Percentiles rank a stretch among this genome's conserved stretches.
Evolutionary conservation across 2,113 vertebrate species (phyloP).

Genomic region (Ardeotis arabs): DNA sequence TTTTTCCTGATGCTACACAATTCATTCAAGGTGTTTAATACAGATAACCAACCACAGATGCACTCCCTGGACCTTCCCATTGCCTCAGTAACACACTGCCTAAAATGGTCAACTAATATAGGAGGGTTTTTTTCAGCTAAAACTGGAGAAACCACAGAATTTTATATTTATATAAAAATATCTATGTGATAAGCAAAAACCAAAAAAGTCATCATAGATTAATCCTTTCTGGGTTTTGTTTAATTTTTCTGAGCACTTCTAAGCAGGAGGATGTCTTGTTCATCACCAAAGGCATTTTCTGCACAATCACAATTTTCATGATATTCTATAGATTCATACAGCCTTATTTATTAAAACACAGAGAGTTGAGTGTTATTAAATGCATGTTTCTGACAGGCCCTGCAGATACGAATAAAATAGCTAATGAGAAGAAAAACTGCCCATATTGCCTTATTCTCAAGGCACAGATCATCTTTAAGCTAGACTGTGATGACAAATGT

Average conservation of each 20-base stretch:
- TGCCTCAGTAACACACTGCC: conserved; percentile 1
- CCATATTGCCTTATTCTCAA: conserved; percentile 38
- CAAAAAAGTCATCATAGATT: background rate
- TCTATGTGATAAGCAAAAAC: conserved; percentile 18
- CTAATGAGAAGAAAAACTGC: conserved; percentile 70
- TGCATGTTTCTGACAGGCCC: conserved; percentile 50
- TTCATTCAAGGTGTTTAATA: conserved; percentile 59
- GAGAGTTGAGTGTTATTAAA: conserved; percentile 61
- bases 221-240: conserved; percentile 45
- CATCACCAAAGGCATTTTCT: conserved; percentile 27
- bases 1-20: conserved; percentile 2
- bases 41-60: conserved; percentile 49
- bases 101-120: background rate
- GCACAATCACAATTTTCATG: conserved; percentile 13
- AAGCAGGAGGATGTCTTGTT: conserved; percentile 7
- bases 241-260: conserved; percentile 27
- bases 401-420: conserved; percentile 61
- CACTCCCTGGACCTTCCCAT: conserved; percentile 31
- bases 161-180: conserved; percentile 34
- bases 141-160: conserved; percentile 12
- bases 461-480: conserved; percentile 45
- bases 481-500: conserved; percentile 48
- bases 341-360: conserved; percentile 58
- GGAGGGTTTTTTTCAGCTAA: background rate
- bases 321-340: conserved; percentile 48